A percentile compares a stretch with the other conserved stretches of the same genome.
These are phyloP conservation scores for Plecturocebus donacophilus DNA, from an alignment of 2,113 vertebrate species.

Conservation along the genomic window DNA sequence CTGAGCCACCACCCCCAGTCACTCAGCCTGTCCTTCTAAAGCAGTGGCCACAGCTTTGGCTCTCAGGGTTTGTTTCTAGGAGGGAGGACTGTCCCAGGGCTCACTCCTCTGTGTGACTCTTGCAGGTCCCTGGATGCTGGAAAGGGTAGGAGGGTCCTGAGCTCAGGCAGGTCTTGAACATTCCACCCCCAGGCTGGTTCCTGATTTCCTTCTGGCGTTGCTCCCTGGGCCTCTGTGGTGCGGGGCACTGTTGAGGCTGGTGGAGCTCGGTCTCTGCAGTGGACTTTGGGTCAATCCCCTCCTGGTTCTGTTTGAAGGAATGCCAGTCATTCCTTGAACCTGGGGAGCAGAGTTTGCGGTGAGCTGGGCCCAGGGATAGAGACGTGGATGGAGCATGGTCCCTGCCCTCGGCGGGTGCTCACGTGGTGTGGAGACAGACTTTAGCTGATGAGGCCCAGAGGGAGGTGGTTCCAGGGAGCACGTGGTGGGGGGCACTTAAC, in stretches of 20 bases:
- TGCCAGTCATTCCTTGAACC: too few relatives aligned
- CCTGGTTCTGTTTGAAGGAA: not conserved
- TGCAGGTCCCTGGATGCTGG: not conserved
- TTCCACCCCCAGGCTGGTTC: not conserved
- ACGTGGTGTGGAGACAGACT: not conserved
- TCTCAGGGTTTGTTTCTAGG: not conserved
- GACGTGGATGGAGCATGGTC: not conserved
- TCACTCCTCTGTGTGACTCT: not conserved
- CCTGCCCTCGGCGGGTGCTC: not conserved
- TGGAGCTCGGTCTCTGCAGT: not conserved
- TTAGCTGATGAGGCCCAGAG: not conserved
- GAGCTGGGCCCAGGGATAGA: not conserved
- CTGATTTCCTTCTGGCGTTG: not conserved
- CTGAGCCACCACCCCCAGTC: rapidly evolving
- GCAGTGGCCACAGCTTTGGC: not conserved
- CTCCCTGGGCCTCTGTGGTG: not conserved
- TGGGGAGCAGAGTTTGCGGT: too few relatives aligned
- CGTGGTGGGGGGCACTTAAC: rapidly evolving
- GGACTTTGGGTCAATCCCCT: not conserved
- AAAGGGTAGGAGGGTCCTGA: not conserved
- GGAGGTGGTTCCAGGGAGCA: not conserved
- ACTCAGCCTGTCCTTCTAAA: not conserved
- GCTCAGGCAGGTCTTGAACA: not conserved
- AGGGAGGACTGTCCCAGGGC: not conserved
- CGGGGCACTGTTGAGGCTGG: not conserved